These are phyloP conservation scores for Hylaeus anthracinus DNA, from an alignment of 1,140 invertebrate species.

Conservation along the genomic window DNA sequence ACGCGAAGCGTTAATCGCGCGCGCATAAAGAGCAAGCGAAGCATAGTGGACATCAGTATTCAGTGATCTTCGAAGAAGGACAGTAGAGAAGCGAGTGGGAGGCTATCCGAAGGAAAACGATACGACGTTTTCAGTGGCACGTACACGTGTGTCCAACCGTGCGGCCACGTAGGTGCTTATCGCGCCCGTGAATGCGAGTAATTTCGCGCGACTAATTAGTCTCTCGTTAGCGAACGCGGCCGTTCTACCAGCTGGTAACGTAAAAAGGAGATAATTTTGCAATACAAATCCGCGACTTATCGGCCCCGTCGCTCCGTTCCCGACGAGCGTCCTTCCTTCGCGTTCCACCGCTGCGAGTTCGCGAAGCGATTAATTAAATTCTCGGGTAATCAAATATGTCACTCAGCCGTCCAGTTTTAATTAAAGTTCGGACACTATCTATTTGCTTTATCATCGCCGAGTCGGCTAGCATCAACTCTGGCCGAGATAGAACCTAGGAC, in stretches of 20 bases:
- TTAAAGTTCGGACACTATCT: slow-evolving; percentile 82
- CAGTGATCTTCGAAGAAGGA: background rate
- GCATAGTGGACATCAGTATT: background rate
- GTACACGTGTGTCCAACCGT: slow-evolving; percentile 9
- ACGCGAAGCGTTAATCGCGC: background rate
- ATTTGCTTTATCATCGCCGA: slow-evolving; percentile 81
- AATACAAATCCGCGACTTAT: slow-evolving; percentile 77
- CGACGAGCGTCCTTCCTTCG: slow-evolving; percentile 10
- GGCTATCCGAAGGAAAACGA: slow-evolving; percentile 36
- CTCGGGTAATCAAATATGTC: slow-evolving; percentile 81
- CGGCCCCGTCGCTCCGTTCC: slow-evolving; percentile 38
- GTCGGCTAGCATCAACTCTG: slow-evolving; percentile 71
- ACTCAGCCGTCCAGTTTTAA: slow-evolving; percentile 81
- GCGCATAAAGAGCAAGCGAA: background rate
- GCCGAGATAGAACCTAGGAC: slow-evolving; percentile 31
- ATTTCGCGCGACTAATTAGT: slow-evolving; percentile 71
- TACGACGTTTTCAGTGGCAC: slow-evolving; percentile 31
- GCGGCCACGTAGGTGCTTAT: slow-evolving; percentile 48
- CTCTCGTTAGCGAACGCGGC: slow-evolving; percentile 68
- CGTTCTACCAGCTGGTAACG: slow-evolving; percentile 45
- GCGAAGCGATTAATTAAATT: slow-evolving; percentile 81
- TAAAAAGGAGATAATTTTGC: slow-evolving; percentile 60
- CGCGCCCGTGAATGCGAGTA: slow-evolving; percentile 56
- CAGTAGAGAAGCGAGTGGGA: background rate
- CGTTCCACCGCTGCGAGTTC: slow-evolving; percentile 57